Percentiles rank a stretch among this genome's conserved stretches.
These are phyloP conservation scores for Hapalemur alaotrensis DNA, from an alignment of 2,797 vertebrate species.

Conservation along the genomic window DNA sequence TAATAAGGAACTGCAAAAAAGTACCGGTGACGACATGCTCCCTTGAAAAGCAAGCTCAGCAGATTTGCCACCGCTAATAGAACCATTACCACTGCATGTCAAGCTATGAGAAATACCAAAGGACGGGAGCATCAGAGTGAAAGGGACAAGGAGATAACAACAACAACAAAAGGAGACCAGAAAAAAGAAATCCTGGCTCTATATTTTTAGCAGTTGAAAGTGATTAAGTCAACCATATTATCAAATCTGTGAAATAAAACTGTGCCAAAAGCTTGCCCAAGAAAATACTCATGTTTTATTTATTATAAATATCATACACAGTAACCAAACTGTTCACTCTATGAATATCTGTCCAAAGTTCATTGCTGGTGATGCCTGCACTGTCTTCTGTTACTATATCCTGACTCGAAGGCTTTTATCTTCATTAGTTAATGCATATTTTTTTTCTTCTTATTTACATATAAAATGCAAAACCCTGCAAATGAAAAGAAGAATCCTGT, in stretches of 20 bases:
- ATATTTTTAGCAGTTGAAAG: conserved; percentile 70
- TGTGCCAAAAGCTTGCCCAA: conserved; percentile 55
- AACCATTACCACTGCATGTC: conserved; percentile 89
- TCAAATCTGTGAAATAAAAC: conserved; percentile 72
- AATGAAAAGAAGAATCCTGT: conserved; percentile 70
- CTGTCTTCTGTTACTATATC: conserved; percentile 65
- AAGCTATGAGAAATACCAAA: conserved; percentile 86
- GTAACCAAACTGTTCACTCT: conserved; percentile 11
- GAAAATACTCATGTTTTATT: conserved; percentile 54
- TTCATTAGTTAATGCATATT: background rate
- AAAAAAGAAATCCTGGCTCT: conserved; percentile 44
- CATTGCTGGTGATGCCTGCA: conserved; percentile 60
- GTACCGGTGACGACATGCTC: conserved; percentile 79
- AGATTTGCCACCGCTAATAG: conserved; percentile 90
- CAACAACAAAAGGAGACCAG: conserved; percentile 50
- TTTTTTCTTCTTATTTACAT: conserved; percentile 53
- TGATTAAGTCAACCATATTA: conserved; percentile 64
- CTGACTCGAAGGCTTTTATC: conserved; percentile 53
- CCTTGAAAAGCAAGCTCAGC: conserved; percentile 91
- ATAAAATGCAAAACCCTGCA: conserved; percentile 69
- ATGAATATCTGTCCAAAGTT: conserved; percentile 51
- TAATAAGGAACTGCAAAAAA: conserved; percentile 84
- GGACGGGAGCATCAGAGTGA: conserved; percentile 81
- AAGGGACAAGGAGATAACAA: conserved; percentile 40
- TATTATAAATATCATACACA: conserved; percentile 29